Conservation (phyloP, 2,113 vertebrate genomes). For the Agapornis roseicollis region DNA sequence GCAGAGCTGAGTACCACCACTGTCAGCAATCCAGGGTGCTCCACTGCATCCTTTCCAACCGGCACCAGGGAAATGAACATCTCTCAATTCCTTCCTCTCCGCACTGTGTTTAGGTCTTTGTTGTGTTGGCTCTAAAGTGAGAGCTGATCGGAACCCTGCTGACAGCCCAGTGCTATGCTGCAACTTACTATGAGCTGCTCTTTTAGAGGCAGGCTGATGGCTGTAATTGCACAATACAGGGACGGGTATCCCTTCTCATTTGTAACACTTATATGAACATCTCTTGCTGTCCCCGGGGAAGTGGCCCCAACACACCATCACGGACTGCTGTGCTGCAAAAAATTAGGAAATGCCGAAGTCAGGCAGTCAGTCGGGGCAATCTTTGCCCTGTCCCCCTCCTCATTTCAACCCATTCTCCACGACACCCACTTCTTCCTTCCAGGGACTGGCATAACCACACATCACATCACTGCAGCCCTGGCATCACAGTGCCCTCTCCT, state of each 20-base stretch:
- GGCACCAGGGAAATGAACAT: not conserved
- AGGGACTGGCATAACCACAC: not conserved
- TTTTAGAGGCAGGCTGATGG: not conserved
- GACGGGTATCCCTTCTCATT: not conserved
- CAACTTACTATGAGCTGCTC: not conserved
- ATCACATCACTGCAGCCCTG: not conserved
- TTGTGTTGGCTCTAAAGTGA: not conserved
- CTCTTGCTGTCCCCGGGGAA: not conserved
- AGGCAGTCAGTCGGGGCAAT: not conserved
- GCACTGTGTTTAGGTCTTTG: not conserved
- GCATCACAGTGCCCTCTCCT: not conserved
- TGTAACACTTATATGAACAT: not conserved
- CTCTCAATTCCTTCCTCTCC: not conserved
- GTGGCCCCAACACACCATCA: rapidly evolving
- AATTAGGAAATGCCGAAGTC: not conserved
- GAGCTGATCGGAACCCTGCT: not conserved
- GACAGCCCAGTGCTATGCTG: not conserved
- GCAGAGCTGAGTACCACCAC: not conserved
- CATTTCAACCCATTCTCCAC: not conserved
- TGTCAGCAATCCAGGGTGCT: not conserved
- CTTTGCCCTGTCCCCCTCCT: not conserved
- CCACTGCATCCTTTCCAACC: rapidly evolving
- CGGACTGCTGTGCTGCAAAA: not conserved
- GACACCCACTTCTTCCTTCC: not conserved
- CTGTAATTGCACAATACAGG: not conserved